A percentile compares a stretch with the other conserved stretches of the same genome.
phyloP scores from a whole-genome alignment of 2,888 invertebrate genomes.

The Bombyx huttoni region DNA sequence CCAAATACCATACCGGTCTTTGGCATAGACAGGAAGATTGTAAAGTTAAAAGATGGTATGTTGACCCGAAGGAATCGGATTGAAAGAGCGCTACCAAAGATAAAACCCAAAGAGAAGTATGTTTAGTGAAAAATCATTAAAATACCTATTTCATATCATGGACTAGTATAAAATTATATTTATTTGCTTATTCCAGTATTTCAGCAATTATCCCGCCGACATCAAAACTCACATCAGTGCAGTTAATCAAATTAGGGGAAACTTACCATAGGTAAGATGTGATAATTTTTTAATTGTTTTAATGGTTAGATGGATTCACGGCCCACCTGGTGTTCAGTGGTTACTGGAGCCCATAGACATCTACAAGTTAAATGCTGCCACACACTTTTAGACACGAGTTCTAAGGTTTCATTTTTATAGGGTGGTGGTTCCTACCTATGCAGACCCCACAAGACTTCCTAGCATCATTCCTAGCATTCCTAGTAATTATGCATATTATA shows the following conservation, averaged over 20 bases:
- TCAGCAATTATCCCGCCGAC: conserved; percentile 14
- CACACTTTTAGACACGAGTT: no score
- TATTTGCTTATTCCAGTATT: conserved; percentile 20
- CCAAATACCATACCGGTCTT: conserved; percentile 35
- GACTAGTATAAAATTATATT: conserved; percentile 1
- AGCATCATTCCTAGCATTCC: no score
- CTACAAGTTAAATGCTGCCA: no score
- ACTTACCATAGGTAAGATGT: conserved; percentile 53
- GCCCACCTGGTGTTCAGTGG: no score
- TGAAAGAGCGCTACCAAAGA: conserved; percentile 51
- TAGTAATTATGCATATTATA: no score
- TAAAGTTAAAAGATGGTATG: conserved; percentile 43
- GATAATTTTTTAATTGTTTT: no score
- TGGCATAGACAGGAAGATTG: conserved; percentile 53
- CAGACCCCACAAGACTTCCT: no score
- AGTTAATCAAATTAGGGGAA: conserved; percentile 56
- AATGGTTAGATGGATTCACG: no score
- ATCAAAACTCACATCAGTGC: conserved; percentile 48
- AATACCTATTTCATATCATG: conserved; percentile 1
- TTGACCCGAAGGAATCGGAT: conserved; percentile 22
- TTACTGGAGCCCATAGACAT: no score
- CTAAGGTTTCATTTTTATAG: no score
- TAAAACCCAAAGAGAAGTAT: conserved; percentile 58
- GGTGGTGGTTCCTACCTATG: no score
- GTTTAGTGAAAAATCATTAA: conserved; percentile 11